Conservation (phyloP, 2,888 invertebrate genomes). For the Cinara cedri region DNA sequence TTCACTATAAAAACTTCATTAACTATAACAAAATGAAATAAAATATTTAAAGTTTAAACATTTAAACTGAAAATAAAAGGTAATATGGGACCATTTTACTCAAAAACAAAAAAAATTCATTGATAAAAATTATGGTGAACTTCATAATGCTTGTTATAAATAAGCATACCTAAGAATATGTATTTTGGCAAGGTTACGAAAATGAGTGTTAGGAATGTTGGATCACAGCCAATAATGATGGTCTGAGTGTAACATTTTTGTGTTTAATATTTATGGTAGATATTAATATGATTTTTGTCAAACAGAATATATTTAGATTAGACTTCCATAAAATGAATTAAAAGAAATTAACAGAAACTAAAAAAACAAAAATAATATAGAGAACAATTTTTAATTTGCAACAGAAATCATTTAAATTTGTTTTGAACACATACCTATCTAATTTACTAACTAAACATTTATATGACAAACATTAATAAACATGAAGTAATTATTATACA, state of each 20-base stretch:
- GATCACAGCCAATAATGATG: conserved; percentile 29
- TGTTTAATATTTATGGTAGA: conserved; percentile 32
- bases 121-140: conserved; percentile 43
- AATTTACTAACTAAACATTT: neutral
- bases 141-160: conserved; percentile 35
- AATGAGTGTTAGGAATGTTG: conserved; percentile 48
- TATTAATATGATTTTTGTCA: conserved; percentile 1
- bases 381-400: neutral
- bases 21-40: conserved; percentile 29
- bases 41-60: neutral
- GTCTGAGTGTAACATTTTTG: conserved; percentile 17
- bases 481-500: neutral
- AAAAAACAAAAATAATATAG: too few species aligned
- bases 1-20: conserved; percentile 1
- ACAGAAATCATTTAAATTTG: neutral
- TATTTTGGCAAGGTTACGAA: conserved; percentile 38
- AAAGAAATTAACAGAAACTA: neutral
- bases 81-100: neutral
- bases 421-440: neutral
- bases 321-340: neutral
- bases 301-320: conserved; percentile 15
- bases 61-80: neutral
- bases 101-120: conserved; percentile 25
- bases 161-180: conserved; percentile 40
- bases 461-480: neutral